A percentile compares a stretch with the other conserved stretches of the same genome.
Evolutionary conservation across 2,797 vertebrate genomes (phyloP).

Genomic region (Trachops cirrhosus): DNA sequence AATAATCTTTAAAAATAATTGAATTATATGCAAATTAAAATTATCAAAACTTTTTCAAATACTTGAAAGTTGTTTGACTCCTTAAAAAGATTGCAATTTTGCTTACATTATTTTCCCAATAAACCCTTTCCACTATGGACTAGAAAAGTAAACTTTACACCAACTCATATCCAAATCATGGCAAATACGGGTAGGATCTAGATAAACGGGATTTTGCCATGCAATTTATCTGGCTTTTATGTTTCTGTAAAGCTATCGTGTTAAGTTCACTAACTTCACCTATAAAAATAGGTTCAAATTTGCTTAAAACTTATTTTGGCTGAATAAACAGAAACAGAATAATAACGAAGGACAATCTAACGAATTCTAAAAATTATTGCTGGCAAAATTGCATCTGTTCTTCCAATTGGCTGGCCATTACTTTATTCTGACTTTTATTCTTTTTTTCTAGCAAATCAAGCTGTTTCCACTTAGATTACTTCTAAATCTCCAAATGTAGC

Average conservation of each 20-base stretch:
- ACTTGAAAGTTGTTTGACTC: neutral
- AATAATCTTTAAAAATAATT: neutral
- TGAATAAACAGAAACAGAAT: conserved; percentile 5
- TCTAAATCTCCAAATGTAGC: neutral
- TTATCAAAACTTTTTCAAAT: conserved; percentile 19
- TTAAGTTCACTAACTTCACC: conserved; percentile 26
- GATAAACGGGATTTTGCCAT: neutral
- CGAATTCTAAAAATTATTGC: conserved; percentile 32
- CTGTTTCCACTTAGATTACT: conserved; percentile 41
- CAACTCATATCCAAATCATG: neutral
- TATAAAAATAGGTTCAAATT: conserved; percentile 46
- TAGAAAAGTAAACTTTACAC: conserved; percentile 10
- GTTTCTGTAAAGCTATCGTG: neutral
- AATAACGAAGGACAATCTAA: neutral
- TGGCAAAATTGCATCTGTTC: conserved; percentile 22
- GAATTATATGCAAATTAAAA: conserved; percentile 5
- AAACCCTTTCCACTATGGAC: neutral
- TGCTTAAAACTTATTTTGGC: conserved; percentile 38
- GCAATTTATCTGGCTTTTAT: neutral
- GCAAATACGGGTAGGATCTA: neutral
- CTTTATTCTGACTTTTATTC: conserved; percentile 27
- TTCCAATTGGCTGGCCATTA: neutral
- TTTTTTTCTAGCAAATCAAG: neutral
- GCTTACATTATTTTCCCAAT: conserved; percentile 3
- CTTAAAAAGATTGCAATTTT: neutral